Conservation (phyloP, 1,140 invertebrate genomes). For the Eurosta solidaginis region DNA sequence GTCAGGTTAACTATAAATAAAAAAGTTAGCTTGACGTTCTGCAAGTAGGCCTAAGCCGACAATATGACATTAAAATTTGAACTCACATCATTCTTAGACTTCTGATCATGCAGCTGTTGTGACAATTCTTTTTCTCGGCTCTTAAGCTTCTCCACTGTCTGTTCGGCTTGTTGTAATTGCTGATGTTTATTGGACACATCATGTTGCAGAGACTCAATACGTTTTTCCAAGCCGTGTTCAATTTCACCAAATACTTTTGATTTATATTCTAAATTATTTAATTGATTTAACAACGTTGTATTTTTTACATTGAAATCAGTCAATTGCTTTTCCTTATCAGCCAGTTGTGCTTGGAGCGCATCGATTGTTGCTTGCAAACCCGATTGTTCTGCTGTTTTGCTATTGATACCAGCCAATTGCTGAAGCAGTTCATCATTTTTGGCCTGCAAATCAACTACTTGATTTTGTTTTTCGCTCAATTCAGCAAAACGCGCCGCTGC, state of each 20-base stretch:
- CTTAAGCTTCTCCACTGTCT: constrained; percentile 42
- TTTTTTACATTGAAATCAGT: background rate
- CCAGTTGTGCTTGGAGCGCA: constrained; percentile 40
- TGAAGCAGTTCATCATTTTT: constrained; percentile 33
- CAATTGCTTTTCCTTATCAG: constrained; percentile 29
- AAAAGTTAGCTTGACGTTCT: background rate
- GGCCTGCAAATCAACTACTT: constrained; percentile 5
- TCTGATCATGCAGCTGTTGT: constrained; percentile 69
- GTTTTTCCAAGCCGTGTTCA: constrained; percentile 35
- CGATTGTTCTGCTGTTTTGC: constrained; percentile 31
- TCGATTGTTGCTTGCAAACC: constrained; percentile 41
- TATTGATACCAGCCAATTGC: constrained; percentile 30
- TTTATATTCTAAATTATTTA: constrained; percentile 36
- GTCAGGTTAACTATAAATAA: background rate
- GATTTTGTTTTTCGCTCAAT: constrained; percentile 30
- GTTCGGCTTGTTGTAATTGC: constrained; percentile 46
- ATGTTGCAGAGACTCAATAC: constrained; percentile 29
- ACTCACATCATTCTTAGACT: constrained; percentile 79
- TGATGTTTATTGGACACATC: constrained; percentile 41
- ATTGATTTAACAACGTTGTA: constrained; percentile 36
- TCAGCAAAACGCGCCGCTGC: constrained; percentile 33
- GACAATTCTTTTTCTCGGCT: constrained; percentile 48
- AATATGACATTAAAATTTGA: background rate
- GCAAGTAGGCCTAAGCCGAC: no score
- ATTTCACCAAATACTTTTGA: constrained; percentile 9